Percentiles rank a stretch among this genome's conserved stretches.
phyloP scores from a whole-genome alignment of 2,888 invertebrate genomes.

The Spialia ferax region DNA sequence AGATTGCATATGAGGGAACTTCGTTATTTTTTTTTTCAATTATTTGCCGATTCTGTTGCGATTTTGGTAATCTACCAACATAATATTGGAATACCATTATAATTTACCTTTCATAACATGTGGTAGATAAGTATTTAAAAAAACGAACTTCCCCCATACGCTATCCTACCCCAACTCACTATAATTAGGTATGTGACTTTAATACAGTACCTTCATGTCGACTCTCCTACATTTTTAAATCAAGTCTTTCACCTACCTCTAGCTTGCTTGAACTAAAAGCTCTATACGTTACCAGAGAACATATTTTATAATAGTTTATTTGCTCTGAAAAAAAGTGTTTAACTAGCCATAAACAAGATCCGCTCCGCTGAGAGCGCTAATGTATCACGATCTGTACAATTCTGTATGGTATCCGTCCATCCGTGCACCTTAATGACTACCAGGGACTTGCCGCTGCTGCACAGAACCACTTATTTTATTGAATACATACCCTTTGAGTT shows the following conservation, averaged over 20 bases:
- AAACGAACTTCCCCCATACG: no score
- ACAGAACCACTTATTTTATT: background rate
- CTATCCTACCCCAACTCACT: no score
- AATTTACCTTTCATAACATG: no score
- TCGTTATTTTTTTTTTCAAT: no score
- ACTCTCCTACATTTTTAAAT: background rate
- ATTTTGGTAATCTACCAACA: no score
- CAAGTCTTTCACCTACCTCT: background rate
- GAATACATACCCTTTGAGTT: background rate
- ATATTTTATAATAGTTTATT: constrained; percentile 24
- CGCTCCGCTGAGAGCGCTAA: constrained; percentile 30
- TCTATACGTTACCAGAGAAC: constrained; percentile 3
- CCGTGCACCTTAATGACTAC: constrained; percentile 23
- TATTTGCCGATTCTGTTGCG: no score
- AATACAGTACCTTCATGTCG: background rate
- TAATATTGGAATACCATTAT: no score
- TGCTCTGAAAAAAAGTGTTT: constrained; percentile 30
- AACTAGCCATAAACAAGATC: constrained; percentile 34
- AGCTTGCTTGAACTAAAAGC: background rate
- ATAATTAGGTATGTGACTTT: no score
- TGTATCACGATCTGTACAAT: constrained; percentile 19
- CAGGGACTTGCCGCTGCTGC: background rate
- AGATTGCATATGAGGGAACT: no score
- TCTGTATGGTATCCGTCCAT: constrained; percentile 24
- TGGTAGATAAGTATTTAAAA: no score